Evolutionary conservation across 2,888 invertebrate genomes (phyloP), one percentile per base, ranked within the genome.

Genomic region (Gastrophysa polygoni): DNA sequence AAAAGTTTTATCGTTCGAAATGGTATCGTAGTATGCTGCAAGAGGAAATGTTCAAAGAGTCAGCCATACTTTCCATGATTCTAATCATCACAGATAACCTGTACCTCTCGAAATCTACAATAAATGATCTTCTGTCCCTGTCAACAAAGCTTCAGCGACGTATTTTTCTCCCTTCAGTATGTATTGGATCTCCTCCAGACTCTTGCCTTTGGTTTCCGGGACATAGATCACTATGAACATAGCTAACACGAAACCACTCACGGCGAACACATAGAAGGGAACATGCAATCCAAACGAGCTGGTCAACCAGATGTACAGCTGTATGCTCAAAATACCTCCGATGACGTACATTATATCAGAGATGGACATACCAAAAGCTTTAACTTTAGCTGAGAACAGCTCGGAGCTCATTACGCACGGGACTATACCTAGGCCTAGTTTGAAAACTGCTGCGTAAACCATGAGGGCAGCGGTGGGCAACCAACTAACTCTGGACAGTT

Each of bases 331-430:
- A 6, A 77, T 68, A n/a, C 75, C 77, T 20, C 77, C 77, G 3
- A 76, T 59, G 1, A 80, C 79, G 60, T 79, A 81, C 68, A 77
- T 75, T 72, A 38, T 38, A 59, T 80, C 80, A 1, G 79, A 73
- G 29, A 78, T 50, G 0, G 80, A 78, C 72, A 76, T 71, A 4
- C 75, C 75, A 44, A 77, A 73, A 0, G 80, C 80, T 72, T 80
- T 80, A 3, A 80, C 76, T 43, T 73, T 76, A 2, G 77, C 75
- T 0, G 80, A 77, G 56, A 80, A 80, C 10, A 80, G 55, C 68
- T 80, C 80, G 0, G 77, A 79, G 7, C 78, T 78, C 50, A 79
- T 68, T 8, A 80, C 77, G 28, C 79, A 76, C 0, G 80, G 80
- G 4, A 80, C 76, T 34, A 78, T 74, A 0, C 80, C 80, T 14